Base-by-base conservation (phyloP, 2,888 invertebrate species). In the Atethmia centrago region DNA sequence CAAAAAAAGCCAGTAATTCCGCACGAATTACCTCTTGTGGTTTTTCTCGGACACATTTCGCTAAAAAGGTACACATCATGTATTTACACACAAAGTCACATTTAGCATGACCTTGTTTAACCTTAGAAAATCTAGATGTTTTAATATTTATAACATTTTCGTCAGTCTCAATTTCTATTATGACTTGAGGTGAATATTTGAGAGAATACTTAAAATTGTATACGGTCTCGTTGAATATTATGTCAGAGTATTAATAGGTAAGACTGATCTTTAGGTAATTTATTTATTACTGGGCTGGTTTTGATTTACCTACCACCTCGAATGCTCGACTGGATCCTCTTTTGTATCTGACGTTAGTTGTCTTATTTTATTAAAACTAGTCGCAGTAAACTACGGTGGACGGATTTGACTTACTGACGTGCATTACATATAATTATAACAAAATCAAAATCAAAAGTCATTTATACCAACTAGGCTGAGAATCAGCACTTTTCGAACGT, bases 171-270 rank as follows among this genome's bases (percentile, higher is more conserved):
- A 25, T 56, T 49, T 58, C 40, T 12, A 69, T 28, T 68, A 47
- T 21, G 45, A 40, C 8, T 78, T 59, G 16, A 21, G 14, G 40
- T 63, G 31, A 74, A 74, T 75, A 75, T n/a, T 51, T 40, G 19
- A 59, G 7, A 28, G 40, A 56, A 53, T 16, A n/a, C 21, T 36
- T 25, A 49, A 42, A 28, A 40, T 53, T n/a, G 9, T 28, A 14
- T 74, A 59, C 31, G 3, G 28, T 49, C 19, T 19, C 12, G 21
- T 31, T 74, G 28, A 74, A 58, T 40, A 56, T 16, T 28, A 74
- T 21, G 58, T 74, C 9, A 16, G 10, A 31, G 40, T 42, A 49
- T 40, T 56, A 45, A 28, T 5, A 16, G 12, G 10, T 31, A 25
- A 10, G 36, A 10, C 36, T 28, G 28, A 67, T 16, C 10, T 19